Evolutionary conservation across 2,888 invertebrate genomes (phyloP).

Genomic region (Alviniconcha strummeri): DNA sequence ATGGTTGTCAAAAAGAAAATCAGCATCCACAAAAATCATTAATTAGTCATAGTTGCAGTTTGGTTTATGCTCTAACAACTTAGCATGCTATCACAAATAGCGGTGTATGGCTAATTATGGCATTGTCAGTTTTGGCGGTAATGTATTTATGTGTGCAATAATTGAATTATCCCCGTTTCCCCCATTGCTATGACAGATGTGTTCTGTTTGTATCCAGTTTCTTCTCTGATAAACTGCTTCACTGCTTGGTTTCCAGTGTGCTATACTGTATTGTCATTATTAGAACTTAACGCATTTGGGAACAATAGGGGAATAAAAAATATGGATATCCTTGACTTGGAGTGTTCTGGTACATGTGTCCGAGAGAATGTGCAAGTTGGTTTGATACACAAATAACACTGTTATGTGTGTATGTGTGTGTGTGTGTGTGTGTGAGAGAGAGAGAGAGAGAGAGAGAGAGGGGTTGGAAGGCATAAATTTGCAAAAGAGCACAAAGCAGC

Average conservation of each 20-base stretch:
- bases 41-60: too few species aligned
- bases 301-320: conserved; percentile 35
- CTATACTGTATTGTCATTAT: conserved; percentile 32
- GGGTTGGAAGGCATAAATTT: too few species aligned
- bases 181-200: neutral
- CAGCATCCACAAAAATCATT: too few species aligned
- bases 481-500: too few species aligned
- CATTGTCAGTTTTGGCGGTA: conserved; percentile 19
- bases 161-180: conserved; percentile 1
- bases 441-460: too few species aligned
- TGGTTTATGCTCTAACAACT: too few species aligned
- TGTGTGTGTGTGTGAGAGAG: conserved; percentile 5
- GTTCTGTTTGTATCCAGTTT: conserved; percentile 7
- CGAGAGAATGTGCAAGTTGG: too few species aligned
- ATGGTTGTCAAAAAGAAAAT: too few species aligned
- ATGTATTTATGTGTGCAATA: conserved; percentile 35
- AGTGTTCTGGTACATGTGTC: too few species aligned
- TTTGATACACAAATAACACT: too few species aligned
- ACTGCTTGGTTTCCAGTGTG: conserved; percentile 33
- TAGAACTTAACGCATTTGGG: conserved; percentile 32
- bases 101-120: too few species aligned
- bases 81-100: too few species aligned
- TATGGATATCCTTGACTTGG: conserved; percentile 35
- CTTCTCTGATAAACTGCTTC: conserved; percentile 17
- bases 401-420: neutral